Base-by-base conservation (phyloP, 2,113 vertebrate genomes). In the Anarrhichthys ocellatus region DNA sequence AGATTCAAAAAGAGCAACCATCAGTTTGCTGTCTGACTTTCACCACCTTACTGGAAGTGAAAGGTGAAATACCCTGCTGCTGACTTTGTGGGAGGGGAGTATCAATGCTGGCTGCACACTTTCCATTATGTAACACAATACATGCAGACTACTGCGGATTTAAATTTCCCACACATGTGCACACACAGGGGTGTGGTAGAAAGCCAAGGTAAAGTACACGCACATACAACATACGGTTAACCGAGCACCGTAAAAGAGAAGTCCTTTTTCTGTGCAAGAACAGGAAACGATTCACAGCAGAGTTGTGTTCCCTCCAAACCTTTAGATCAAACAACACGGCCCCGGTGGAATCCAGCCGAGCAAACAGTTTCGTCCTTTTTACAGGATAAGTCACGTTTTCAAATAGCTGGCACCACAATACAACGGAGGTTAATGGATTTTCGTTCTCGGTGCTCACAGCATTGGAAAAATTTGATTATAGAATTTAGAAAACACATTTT, bases 41-140 rank as follows among this genome's bases (percentile, higher is more conserved):
- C 69, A 82, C 17, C 59, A 68, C 66, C 34, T 95, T 94, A 90
- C 94, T 91, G 92, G 92, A 94, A 94, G 77, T 27, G 63, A 76
- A 83, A 77, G 84, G 82, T 85, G 87, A 94, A 94, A 94, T 91
- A 90, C 91, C 91, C 92, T 92, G 87, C 71, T 89, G 86, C 71
- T 89, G 86, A 92, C 76, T 78, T 91, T 90, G 93, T 90, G 83
- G 85, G 90, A 84, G 89, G 88, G 52, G 76, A 87, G 74, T 65
- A 73, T 88, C 76, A 86, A 66, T 83, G 64, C 78, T 84, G 72
- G 62, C 75, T 85, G 78, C 76, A 86, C 50, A 74, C 38, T 92
- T 93, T 92, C 92, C 92, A 87, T 87, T 73, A 70, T 84, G 77
- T 83, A 48, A 81, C n/a, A 52, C 27, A 67, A 34, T 6, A 67